Evolutionary conservation across 2,888 invertebrate species (phyloP), one percentile per base, ranked within the genome.

Genomic region (Arctia plantaginis): DNA sequence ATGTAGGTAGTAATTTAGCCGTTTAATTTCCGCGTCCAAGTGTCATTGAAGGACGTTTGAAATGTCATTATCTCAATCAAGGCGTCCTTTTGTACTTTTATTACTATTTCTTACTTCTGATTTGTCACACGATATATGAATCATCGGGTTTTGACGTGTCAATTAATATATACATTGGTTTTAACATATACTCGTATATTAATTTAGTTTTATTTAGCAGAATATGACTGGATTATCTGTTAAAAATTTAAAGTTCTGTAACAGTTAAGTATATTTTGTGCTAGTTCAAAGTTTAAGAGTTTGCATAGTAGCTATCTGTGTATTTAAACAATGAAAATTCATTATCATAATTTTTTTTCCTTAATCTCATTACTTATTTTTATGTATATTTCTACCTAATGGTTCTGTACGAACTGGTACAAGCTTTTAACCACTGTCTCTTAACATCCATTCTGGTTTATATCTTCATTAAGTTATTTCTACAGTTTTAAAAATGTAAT

Each of bases 21-120:
- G 87, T 89, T 92, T 90, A 92, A 94, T 93, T 93, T 94, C 94
- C 93, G 93, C 90, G 85, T 93, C 89, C 84, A 89, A 90, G 89
- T 90, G 88, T 89, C 89, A 86, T 83, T 90, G 93, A 93, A 94
- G 94, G 94, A 93, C 93, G 89, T 90, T 90, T 90, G 88, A 91
- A 92, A 92, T 88, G 87, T 85, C 85, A 87, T 87, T 87, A 87
- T 85, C 82, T 82, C 83, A 78, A 83, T 85, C 80, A 81, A 79
- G 80, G 81, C 85, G 79, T 80, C 87, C 79, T 85, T 79, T 84
- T 82, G 78, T 86, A 80, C 69, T 82, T 80, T 79, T 83, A 79
- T 74, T 77, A 79, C 75, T 79, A 80, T 78, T 82, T 78, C 66
- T 81, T 80, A 68, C 72, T 47, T 67, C 74, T 51, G 72, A 79